Base-by-base conservation (phyloP, 2,113 vertebrate species). In the Eclectus roratus region DNA sequence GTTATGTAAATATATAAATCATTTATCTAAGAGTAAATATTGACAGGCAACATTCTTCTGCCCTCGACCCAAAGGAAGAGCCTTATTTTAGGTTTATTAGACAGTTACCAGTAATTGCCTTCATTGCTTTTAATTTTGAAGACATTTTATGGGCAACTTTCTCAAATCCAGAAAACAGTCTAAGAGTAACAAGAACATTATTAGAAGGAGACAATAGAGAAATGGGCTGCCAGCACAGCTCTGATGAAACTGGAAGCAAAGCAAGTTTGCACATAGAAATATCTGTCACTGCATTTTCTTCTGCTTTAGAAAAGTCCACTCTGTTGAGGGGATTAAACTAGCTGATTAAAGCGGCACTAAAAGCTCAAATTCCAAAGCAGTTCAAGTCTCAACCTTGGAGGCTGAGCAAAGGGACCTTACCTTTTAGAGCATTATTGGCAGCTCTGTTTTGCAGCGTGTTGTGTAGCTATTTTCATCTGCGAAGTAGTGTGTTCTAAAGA, bases 331-430 rank as follows among this genome's bases (percentile, higher is more conserved):
- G 83, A 91, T 96, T 96, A 94, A 96, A 80, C 37, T 72, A 60
- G 53, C 71, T 89, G 91, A 85, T 96, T 90, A 95, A 92, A 92
- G 64, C 71, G 77, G 73, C 85, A 39, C 79, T 71, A 88, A 93
- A 93, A 90, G 77, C 88, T 94, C 83, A 80, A 82, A 95, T 91
- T 97, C 86, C 77, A 85, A 33, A 94, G 94, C 64, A 89, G 83
- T 92, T 94, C 23, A 90, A 91, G 70, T 80, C 78, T 94, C 68
- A 85, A 20, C 73, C 85, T 68, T 93, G 80, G 78, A 91, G 73
- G 73, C 69, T 87, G 87, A 89, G 80, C 69, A 92, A 66, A 96
- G 47, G 16, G 44, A 70, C 39, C 19, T 65, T 92, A 78, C 37
- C 91, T 94, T 92, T 80, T 87, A 79, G 69, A 95, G 65, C 56